These are phyloP conservation scores for Conus ventricosus DNA, from an alignment of 1,140 invertebrate genomes.

Conservation along the genomic window DNA sequence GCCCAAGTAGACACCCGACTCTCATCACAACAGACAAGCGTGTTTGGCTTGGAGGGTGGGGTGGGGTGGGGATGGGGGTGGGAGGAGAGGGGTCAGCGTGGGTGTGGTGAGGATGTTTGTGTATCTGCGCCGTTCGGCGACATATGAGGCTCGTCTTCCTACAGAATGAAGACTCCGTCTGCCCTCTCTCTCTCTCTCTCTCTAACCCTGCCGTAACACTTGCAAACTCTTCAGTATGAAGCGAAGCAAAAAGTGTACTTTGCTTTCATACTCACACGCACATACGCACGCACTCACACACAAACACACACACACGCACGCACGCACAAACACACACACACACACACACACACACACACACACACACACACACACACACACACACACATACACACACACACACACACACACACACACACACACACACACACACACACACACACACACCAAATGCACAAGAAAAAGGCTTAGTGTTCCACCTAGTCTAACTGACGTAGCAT, in stretches of 20 bases:
- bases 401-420: not conserved
- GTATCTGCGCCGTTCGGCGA: not conserved
- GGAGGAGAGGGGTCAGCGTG: too few species aligned
- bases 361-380: not conserved
- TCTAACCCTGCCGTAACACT: too few species aligned
- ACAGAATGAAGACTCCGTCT: too few species aligned
- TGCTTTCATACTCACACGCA: not conserved
- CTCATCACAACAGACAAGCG: not conserved
- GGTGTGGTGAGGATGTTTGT: not conserved
- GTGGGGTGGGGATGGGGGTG: not conserved
- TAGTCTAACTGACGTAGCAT: too few species aligned
- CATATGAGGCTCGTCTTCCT: too few species aligned
- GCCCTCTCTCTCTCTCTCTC: too few species aligned
- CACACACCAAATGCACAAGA: too few species aligned
- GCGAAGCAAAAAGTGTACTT: too few species aligned
- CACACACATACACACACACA: not conserved
- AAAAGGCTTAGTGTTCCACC: too few species aligned
- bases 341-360: constrained; percentile 13
- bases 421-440: too few species aligned
- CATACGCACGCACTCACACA: not conserved
- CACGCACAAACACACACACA: not conserved
- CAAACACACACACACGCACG: not conserved
- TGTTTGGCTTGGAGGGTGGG: not conserved
- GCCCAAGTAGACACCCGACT: not conserved
- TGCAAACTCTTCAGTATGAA: too few species aligned